Evolutionary conservation across 2,888 invertebrate species (phyloP).

Genomic region (Timandra comae): DNA sequence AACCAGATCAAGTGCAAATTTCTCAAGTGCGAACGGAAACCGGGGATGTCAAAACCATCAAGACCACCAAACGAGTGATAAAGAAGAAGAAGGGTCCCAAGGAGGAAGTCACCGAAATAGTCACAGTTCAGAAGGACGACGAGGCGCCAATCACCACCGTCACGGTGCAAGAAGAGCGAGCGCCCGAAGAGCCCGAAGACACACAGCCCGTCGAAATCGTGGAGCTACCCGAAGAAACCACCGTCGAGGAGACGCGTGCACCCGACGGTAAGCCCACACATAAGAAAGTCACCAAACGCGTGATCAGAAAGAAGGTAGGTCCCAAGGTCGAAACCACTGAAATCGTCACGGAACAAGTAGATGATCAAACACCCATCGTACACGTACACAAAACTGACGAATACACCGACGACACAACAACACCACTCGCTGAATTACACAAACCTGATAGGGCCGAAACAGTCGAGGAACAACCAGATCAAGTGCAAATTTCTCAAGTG

Average conservation of each 20-base stretch:
- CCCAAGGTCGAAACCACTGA: conserved; percentile 27
- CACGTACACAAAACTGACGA: conserved; percentile 28
- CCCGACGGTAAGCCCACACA: conserved; percentile 19
- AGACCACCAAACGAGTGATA: conserved; percentile 17
- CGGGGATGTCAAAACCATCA: conserved; percentile 33
- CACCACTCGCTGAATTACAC: conserved; percentile 14
- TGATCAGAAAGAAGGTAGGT: conserved; percentile 35
- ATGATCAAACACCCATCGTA: conserved; percentile 29
- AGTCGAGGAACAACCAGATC: conserved; percentile 35
- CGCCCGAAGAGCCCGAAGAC: conserved; percentile 21
- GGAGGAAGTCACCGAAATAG: conserved; percentile 20
- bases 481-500: conserved; percentile 50
- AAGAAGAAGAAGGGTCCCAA: conserved; percentile 14
- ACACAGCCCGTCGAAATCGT: conserved; percentile 18
- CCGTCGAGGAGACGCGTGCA: conserved; percentile 7
- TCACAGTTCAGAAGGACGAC: conserved; percentile 18
- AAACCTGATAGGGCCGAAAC: conserved; percentile 29
- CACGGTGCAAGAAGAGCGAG: conserved; percentile 43
- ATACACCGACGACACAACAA: conserved; percentile 27
- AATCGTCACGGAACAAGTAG: conserved; percentile 20
- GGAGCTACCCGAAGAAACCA: conserved; percentile 25
- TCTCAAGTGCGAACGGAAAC: conserved; percentile 24
- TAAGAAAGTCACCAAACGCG: conserved; percentile 32
- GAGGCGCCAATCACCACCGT: conserved; percentile 21
- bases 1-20: conserved; percentile 33